Conservation (phyloP, 2,888 invertebrate species). For the Balanococcus diminutus region DNA sequence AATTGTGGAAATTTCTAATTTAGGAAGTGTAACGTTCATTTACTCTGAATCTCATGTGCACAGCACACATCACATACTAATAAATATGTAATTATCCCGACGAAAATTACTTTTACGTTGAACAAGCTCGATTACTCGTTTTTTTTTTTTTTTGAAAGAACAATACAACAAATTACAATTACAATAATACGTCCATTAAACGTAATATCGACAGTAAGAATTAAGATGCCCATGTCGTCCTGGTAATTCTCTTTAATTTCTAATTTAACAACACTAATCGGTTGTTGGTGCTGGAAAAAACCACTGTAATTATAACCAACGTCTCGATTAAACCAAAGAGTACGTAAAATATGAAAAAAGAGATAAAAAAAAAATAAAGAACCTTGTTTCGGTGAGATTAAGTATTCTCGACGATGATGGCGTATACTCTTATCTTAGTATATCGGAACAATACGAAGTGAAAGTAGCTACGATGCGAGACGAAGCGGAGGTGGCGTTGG, state of each 20-base stretch:
- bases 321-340: no score
- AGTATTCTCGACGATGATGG: background rate
- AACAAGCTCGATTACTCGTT: no score
- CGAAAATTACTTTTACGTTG: background rate
- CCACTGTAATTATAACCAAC: background rate
- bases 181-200: background rate
- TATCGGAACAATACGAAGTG: background rate
- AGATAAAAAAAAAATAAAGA: background rate
- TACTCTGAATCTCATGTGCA: background rate
- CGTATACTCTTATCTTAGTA: background rate
- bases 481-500: background rate
- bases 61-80: background rate
- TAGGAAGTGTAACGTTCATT: background rate
- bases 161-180: background rate
- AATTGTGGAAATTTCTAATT: background rate
- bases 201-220: background rate
- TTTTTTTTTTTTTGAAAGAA: no score
- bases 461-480: background rate
- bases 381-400: conserved; percentile 19
- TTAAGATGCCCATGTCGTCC: background rate
- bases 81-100: background rate
- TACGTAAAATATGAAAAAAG: no score
- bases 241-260: conserved; percentile 8
- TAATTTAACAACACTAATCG: conserved; percentile 18
- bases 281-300: background rate